Percentiles rank a stretch among this genome's conserved stretches.
phyloP scores from a whole-genome alignment of 1,140 invertebrate species.

The Drosophila murphyi region DNA sequence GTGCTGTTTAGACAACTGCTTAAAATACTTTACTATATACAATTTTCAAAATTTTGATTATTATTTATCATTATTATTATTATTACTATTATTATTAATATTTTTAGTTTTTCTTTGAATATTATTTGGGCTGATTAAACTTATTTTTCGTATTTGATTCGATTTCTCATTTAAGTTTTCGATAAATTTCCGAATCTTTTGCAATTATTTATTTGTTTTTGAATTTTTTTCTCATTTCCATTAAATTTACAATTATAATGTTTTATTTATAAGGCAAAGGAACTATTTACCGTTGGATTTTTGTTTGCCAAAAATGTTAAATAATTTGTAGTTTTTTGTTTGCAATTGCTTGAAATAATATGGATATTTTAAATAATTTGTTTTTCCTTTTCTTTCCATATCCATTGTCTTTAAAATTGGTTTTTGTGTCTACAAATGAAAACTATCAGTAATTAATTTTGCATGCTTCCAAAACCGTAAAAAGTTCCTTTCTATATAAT shows the following conservation, averaged over 20 bases:
- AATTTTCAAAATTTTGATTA: constrained; percentile 43
- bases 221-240: constrained; percentile 8
- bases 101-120: neutral
- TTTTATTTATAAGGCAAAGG: constrained; percentile 73
- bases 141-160: constrained; percentile 19
- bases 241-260: constrained; percentile 42
- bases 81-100: constrained; percentile 11
- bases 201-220: neutral
- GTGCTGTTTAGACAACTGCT: constrained; percentile 28
- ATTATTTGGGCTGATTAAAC: neutral
- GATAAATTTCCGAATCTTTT: constrained; percentile 5
- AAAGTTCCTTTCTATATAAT: constrained; percentile 75
- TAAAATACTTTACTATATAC: constrained; percentile 37
- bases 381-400: constrained; percentile 7
- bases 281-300: constrained; percentile 83
- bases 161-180: constrained; percentile 2
- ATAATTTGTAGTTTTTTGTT: constrained; percentile 50
- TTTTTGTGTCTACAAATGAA: constrained; percentile 60
- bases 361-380: constrained; percentile 29
- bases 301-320: constrained; percentile 82
- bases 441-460: constrained; percentile 66
- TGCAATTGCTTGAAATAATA: constrained; percentile 24
- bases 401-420: constrained; percentile 17
- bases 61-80: neutral
- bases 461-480: constrained; percentile 77